phyloP scores from a whole-genome alignment of 2,888 invertebrate species.

The Drosophila putrida region DNA sequence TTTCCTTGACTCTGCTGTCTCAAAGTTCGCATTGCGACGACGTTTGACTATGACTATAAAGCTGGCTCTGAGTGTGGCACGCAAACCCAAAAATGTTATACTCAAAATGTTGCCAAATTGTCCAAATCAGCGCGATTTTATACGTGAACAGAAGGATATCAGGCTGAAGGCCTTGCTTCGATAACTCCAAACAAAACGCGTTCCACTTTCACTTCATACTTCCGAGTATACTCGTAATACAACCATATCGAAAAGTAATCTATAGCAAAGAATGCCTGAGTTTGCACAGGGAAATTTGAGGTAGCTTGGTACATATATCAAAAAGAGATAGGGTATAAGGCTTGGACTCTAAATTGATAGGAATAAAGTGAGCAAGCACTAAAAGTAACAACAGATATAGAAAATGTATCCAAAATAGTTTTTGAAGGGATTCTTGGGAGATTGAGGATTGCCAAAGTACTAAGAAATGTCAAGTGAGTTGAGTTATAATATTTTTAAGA shows the following conservation, averaged over 20 bases:
- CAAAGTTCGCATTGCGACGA: conserved; percentile 73
- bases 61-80: conserved; percentile 48
- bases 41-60: conserved; percentile 65
- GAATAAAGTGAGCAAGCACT: background rate
- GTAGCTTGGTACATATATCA: background rate
- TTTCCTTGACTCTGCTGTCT: conserved; percentile 42
- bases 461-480: background rate
- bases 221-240: background rate
- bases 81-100: conserved; percentile 59
- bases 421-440: too few species aligned
- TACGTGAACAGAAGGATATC: conserved; percentile 25
- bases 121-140: conserved; percentile 47
- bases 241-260: conserved; percentile 15
- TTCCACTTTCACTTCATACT: conserved; percentile 21
- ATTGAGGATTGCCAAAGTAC: background rate
- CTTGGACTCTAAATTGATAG: background rate
- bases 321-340: background rate
- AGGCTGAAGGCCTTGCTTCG: conserved; percentile 13
- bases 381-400: background rate
- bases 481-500: background rate
- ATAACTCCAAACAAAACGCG: conserved; percentile 2
- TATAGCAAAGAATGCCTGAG: background rate
- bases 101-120: conserved; percentile 64
- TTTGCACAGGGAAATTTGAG: background rate
- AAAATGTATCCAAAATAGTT: background rate